Evolutionary conservation across 2,888 invertebrate genomes (phyloP).

Genomic region (Dicycla oo): DNA sequence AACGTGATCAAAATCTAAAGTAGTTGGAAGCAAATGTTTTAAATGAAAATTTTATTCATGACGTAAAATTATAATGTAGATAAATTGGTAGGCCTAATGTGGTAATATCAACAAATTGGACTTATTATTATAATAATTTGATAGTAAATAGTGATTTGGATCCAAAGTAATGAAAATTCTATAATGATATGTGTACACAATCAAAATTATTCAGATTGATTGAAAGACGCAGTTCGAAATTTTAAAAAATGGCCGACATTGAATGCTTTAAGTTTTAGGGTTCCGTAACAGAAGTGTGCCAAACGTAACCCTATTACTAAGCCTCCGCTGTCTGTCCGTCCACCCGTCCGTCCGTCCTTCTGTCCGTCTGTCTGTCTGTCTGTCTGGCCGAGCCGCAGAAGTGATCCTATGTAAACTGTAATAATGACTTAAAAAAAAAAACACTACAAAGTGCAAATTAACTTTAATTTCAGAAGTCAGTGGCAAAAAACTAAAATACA

Average conservation of each 20-base stretch:
- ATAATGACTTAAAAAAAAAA: too few species aligned
- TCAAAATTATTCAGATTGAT: constrained; percentile 1
- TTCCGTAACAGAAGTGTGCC: too few species aligned
- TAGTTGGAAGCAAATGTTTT: constrained; percentile 8
- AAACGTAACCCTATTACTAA: too few species aligned
- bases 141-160: constrained; percentile 21
- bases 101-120: constrained; percentile 35
- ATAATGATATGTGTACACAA: background rate
- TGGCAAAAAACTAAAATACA: too few species aligned
- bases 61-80: constrained; percentile 3
- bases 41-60: constrained; percentile 47
- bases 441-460: too few species aligned
- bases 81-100: constrained; percentile 23
- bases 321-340: too few species aligned
- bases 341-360: too few species aligned
- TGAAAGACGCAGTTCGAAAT: background rate
- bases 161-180: background rate
- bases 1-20: constrained; percentile 20
- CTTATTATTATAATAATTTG: constrained; percentile 44
- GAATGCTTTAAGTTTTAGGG: background rate
- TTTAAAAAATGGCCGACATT: background rate
- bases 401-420: too few species aligned
- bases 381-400: too few species aligned
- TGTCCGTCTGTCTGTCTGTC: too few species aligned
- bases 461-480: too few species aligned